These are phyloP conservation scores for Muschampia plurimacula DNA, from an alignment of 2,888 invertebrate genomes.

Conservation along the genomic window DNA sequence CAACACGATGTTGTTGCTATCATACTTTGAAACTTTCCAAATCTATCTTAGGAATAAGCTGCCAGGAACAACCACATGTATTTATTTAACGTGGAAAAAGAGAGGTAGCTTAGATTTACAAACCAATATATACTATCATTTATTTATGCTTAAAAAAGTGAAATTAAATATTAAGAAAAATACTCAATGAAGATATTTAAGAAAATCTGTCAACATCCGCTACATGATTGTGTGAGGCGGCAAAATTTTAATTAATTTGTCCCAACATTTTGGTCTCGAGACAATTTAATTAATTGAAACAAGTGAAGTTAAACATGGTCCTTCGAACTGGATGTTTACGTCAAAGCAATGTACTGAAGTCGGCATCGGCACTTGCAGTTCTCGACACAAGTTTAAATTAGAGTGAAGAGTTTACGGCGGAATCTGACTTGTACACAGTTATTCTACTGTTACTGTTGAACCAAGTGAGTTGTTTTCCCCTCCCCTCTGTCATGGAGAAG, in stretches of 20 bases:
- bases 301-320: slow-evolving; percentile 34
- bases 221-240: slow-evolving; percentile 10
- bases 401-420: slow-evolving; percentile 14
- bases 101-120: too few species aligned
- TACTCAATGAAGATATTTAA: neutral
- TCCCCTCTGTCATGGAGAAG: neutral
- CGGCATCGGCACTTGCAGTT: slow-evolving; percentile 9
- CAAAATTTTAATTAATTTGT: slow-evolving; percentile 28
- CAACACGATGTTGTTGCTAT: too few species aligned
- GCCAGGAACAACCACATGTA: neutral
- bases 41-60: neutral
- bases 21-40: too few species aligned
- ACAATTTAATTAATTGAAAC: slow-evolving; percentile 32
- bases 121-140: neutral
- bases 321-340: slow-evolving; percentile 32
- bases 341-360: slow-evolving; percentile 21
- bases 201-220: slow-evolving; percentile 8
- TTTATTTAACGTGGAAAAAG: too few species aligned
- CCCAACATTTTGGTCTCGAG: slow-evolving; percentile 10
- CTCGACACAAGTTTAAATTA: slow-evolving; percentile 32
- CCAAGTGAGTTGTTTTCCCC: slow-evolving; percentile 11
- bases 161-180: too few species aligned
- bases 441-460: neutral
- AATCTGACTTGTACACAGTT: slow-evolving; percentile 14
- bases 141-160: too few species aligned